phyloP scores from a whole-genome alignment of 2,797 vertebrate species.

The Rhinoraja longicauda region DNA sequence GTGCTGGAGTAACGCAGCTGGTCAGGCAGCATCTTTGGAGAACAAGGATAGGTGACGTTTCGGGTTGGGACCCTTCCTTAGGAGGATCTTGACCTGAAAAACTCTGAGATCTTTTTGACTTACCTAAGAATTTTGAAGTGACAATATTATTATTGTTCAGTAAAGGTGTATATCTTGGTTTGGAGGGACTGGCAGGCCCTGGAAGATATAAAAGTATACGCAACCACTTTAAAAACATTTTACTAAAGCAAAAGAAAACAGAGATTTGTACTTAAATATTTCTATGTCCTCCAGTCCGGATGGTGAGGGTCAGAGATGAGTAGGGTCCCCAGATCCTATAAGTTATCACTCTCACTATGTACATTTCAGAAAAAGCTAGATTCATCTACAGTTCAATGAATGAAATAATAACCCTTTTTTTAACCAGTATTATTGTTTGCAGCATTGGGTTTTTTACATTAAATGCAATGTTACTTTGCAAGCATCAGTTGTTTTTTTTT shows the following conservation, averaged over 20 bases:
- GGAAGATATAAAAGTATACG: constrained; percentile 22
- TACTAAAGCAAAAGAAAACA: not conserved
- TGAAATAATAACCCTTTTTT: not conserved
- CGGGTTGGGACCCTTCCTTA: too few relatives aligned
- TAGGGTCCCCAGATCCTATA: not conserved
- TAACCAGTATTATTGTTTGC: not conserved
- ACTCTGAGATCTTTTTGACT: not conserved
- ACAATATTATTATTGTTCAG: constrained; percentile 44
- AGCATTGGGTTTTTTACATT: not conserved
- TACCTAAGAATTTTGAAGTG: constrained; percentile 44
- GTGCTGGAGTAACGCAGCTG: too few relatives aligned
- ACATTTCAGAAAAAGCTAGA: not conserved
- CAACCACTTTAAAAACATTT: too few relatives aligned
- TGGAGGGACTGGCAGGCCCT: constrained; percentile 42
- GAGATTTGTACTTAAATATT: not conserved
- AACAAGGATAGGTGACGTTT: too few relatives aligned
- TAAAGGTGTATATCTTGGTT: constrained; percentile 40
- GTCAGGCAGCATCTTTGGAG: too few relatives aligned
- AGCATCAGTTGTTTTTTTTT: not conserved
- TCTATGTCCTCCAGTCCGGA: too few relatives aligned
- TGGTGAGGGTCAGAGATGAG: not conserved
- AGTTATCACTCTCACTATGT: not conserved
- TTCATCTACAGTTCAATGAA: not conserved
- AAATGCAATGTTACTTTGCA: not conserved
- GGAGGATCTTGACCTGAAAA: too few relatives aligned